Evolutionary conservation across 2,888 invertebrate species (phyloP).

Genomic region (Lepidonotus clava): DNA sequence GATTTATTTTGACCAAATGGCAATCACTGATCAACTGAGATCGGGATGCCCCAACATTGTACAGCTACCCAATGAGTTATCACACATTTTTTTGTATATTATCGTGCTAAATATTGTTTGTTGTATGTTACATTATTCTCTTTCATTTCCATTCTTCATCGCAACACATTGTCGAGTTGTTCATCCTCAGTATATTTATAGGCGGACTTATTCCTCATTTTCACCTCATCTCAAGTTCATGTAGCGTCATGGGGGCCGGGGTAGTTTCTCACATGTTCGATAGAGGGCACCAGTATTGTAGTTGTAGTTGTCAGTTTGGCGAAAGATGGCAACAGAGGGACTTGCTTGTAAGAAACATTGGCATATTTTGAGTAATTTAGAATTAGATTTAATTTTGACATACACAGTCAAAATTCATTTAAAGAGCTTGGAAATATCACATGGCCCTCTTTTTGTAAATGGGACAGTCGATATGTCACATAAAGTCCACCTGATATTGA

Average conservation of each 20-base stretch:
- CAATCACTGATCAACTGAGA: neutral
- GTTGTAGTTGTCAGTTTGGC: neutral
- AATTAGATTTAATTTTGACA: neutral
- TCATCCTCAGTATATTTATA: slow-evolving; percentile 4
- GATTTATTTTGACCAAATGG: neutral
- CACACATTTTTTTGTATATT: slow-evolving; percentile 1
- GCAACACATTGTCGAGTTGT: neutral
- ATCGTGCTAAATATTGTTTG: slow-evolving; percentile 31
- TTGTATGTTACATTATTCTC: neutral
- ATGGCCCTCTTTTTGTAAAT: neutral
- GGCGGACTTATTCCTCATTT: neutral
- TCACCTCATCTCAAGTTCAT: neutral
- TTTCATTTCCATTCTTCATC: neutral
- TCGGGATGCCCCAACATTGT: too few relatives aligned
- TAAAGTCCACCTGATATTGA: neutral
- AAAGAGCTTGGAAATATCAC: neutral
- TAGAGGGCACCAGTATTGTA: slow-evolving; percentile 50
- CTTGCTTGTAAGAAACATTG: neutral
- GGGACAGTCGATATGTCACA: too few relatives aligned
- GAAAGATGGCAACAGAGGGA: slow-evolving; percentile 16
- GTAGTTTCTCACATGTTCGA: neutral
- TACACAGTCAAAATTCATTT: neutral
- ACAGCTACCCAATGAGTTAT: slow-evolving; percentile 16
- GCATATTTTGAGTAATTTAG: neutral
- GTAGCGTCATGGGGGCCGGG: neutral